These are phyloP conservation scores for Oreortyx pictus DNA, from an alignment of 2,797 vertebrate genomes.

Conservation along the genomic window DNA sequence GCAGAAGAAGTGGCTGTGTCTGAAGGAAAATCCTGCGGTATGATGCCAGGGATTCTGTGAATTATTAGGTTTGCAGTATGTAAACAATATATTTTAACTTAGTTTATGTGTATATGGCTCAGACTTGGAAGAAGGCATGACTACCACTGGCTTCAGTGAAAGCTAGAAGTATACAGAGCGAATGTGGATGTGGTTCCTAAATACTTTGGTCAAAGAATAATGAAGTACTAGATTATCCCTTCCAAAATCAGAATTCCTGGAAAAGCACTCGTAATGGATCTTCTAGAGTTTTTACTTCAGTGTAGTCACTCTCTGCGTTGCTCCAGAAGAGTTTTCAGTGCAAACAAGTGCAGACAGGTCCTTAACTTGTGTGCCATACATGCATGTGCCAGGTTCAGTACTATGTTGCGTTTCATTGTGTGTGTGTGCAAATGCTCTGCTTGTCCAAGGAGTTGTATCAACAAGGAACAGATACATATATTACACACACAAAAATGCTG, in stretches of 20 bases:
- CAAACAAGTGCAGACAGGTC: not conserved
- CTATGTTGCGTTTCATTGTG: not conserved
- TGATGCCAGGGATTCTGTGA: not conserved
- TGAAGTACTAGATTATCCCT: constrained; percentile 11
- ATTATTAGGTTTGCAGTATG: not conserved
- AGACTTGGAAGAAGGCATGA: not conserved
- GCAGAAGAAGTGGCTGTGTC: constrained; percentile 2
- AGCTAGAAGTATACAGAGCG: not conserved
- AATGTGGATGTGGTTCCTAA: not conserved
- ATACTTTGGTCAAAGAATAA: not conserved
- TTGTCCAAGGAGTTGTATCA: not conserved
- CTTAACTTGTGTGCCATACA: accelerated
- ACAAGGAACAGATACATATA: not conserved
- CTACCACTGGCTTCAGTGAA: not conserved
- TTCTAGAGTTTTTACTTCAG: not conserved
- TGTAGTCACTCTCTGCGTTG: not conserved
- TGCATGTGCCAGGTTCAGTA: not conserved
- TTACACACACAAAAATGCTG: not conserved
- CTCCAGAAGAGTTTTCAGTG: not conserved
- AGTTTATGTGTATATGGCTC: not conserved
- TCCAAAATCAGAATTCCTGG: not conserved
- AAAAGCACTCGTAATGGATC: not conserved
- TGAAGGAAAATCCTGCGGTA: not conserved
- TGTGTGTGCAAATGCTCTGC: not conserved
- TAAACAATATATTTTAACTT: not conserved